Conservation (phyloP, 1,140 invertebrate genomes). For the Hylaeus volcanicus region DNA sequence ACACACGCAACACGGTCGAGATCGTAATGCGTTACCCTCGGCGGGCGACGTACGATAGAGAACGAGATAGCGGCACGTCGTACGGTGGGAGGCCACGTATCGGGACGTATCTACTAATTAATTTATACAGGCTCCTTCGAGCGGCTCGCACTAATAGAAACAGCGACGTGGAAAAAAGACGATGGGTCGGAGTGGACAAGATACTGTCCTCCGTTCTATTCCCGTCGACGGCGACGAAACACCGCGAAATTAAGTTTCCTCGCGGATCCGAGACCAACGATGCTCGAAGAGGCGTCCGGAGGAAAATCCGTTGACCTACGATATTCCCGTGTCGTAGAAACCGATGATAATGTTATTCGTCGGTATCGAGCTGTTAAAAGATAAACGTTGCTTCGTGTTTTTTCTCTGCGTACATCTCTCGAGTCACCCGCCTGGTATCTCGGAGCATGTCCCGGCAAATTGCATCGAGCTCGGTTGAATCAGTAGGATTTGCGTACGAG, state of each 20-base stretch:
- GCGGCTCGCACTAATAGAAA: slow-evolving; percentile 64
- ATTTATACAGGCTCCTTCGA: slow-evolving; percentile 65
- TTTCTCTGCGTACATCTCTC: too few relatives aligned
- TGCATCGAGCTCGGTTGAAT: too few relatives aligned
- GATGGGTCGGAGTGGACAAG: slow-evolving; percentile 8
- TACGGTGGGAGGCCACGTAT: slow-evolving; percentile 66
- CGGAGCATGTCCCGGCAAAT: too few relatives aligned
- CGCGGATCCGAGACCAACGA: neutral
- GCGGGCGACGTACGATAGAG: slow-evolving; percentile 64
- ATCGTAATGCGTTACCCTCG: slow-evolving; percentile 63
- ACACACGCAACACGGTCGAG: slow-evolving; percentile 42
- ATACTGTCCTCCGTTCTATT: slow-evolving; percentile 10
- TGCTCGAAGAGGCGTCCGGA: neutral
- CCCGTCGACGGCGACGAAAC: neutral
- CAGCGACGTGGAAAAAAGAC: slow-evolving; percentile 29
- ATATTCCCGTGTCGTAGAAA: too few relatives aligned
- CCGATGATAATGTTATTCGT: too few relatives aligned
- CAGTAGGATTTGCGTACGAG: too few relatives aligned
- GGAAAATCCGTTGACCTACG: neutral
- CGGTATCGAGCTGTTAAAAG: too few relatives aligned
- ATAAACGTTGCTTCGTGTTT: too few relatives aligned
- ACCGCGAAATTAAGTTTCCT: slow-evolving; percentile 29
- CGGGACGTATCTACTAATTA: slow-evolving; percentile 70
- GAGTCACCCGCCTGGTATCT: too few relatives aligned
- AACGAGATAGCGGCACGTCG: slow-evolving; percentile 66